phyloP scores from a whole-genome alignment of 2,113 vertebrate species.

The Pseudolaguvia tuberculata region DNA sequence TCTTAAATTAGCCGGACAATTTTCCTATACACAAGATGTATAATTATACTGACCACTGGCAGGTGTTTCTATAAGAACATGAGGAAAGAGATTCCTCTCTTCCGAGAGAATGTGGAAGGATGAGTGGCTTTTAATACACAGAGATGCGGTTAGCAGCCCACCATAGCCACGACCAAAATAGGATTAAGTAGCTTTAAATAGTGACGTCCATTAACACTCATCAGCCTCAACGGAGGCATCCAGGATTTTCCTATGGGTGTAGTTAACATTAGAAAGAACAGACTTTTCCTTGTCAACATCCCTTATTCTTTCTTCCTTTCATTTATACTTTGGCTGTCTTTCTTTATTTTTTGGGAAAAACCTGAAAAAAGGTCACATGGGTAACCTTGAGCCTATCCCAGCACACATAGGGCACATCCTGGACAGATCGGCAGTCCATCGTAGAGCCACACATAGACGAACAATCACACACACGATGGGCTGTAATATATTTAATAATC shows the following conservation, averaged over 20 bases:
- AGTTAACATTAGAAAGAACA: constrained; percentile 70
- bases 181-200: constrained; percentile 71
- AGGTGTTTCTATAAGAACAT: constrained; percentile 5
- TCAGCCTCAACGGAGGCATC: constrained; percentile 52
- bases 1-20: no score
- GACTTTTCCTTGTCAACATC: constrained; percentile 40
- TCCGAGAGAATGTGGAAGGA: constrained; percentile 46
- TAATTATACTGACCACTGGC: constrained; percentile 19
- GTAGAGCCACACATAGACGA: no score
- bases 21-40: background rate
- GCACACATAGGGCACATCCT: no score
- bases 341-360: no score
- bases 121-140: constrained; percentile 69
- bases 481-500: no score
- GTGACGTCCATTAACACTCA: constrained; percentile 66
- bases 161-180: constrained; percentile 56
- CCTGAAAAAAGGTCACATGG: no score
- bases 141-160: constrained; percentile 56
- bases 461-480: no score
- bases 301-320: constrained; percentile 7
- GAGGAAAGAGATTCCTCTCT: constrained; percentile 35
- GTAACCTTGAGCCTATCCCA: no score
- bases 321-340: constrained; percentile 33
- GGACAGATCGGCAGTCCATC: no score
- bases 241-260: constrained; percentile 58